Evolutionary conservation across 2,888 invertebrate genomes (phyloP), one percentile per base, ranked within the genome.

Genomic region (Noctua janthe): DNA sequence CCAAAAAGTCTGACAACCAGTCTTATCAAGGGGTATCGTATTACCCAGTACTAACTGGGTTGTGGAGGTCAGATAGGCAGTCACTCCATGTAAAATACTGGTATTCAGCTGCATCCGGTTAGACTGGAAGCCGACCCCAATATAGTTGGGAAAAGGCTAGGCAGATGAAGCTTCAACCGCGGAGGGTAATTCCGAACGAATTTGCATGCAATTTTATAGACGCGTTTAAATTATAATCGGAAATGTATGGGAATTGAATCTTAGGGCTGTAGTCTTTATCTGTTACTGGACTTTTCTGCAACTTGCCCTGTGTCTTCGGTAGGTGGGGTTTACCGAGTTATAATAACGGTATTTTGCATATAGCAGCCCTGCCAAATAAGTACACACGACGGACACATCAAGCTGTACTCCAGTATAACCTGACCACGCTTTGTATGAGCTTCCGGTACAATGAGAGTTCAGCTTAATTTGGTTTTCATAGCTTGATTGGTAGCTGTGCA

Each of bases 191-290:
- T 74, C n/a, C 39, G n/a, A 80, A 83, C 62, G 78, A 62, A 80
- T 87, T 83, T 80, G 67, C 75, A 87, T 78, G 64, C n/a, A 71
- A 80, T 80, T 85, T 83, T 83, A 83, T 62, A 70, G 51, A 69
- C 71, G 66, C 66, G 35, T 76, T 70, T 79, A 79, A 71, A 82
- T 76, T 76, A 49, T 17, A 11, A 71, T 47, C 20, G n/a, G 49
- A 54, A 82, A 85, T 76, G 71, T 82, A 67, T 74, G 47, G 20
- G n/a, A 72, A 76, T 76, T 76, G 51, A 71, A 76, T 78, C 15
- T 76, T 3, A 7, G 17, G 23, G 35, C 51, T 76, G 64, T 71
- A 78, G 17, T n/a, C 23, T 62, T 11, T 11, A 56, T 35, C 23
- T 13, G 2, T 47, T 49, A 29, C 59, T 56, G 29, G 29, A 56